phyloP scores from a whole-genome alignment of 2,113 vertebrate genomes.

The Genyomyrus donnyi region DNA sequence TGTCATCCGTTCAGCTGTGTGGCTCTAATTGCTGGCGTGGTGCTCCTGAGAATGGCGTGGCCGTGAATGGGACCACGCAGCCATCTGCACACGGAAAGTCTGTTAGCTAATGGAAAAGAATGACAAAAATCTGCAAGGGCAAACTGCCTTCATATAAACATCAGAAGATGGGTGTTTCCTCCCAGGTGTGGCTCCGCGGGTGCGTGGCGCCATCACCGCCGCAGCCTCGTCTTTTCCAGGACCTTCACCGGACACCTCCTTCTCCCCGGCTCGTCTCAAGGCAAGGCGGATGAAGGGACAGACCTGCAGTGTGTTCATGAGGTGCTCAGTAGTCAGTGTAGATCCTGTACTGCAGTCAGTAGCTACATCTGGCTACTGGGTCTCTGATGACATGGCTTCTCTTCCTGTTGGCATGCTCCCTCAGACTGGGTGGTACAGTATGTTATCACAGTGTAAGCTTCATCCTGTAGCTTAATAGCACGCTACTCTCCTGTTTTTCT shows the following conservation, averaged over 20 bases:
- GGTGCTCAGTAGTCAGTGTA: slow-evolving; percentile 26
- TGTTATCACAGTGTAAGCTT: slow-evolving; percentile 41
- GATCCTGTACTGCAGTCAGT: slow-evolving; percentile 80
- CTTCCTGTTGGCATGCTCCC: slow-evolving; percentile 51
- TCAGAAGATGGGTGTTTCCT: neutral
- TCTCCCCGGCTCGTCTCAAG: neutral
- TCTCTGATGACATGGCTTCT: slow-evolving; percentile 78
- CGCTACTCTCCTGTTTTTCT: neutral
- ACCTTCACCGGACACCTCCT: neutral
- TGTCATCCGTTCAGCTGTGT: neutral
- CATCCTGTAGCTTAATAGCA: slow-evolving; percentile 52
- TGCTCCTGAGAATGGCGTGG: neutral
- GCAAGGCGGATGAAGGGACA: neutral
- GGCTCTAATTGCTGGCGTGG: neutral
- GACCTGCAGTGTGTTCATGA: neutral
- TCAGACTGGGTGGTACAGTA: slow-evolving; percentile 39
- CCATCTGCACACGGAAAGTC: neutral
- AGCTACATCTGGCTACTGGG: slow-evolving; percentile 99
- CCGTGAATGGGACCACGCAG: neutral
- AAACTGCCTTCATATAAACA: neutral
- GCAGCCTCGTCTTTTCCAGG: neutral
- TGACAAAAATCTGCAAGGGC: slow-evolving; percentile 1
- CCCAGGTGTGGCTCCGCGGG: neutral
- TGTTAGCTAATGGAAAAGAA: slow-evolving; percentile 19
- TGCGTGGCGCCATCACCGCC: no score